Conservation (phyloP, 2,113 vertebrate genomes). For the Ascaphus truei region DNA sequence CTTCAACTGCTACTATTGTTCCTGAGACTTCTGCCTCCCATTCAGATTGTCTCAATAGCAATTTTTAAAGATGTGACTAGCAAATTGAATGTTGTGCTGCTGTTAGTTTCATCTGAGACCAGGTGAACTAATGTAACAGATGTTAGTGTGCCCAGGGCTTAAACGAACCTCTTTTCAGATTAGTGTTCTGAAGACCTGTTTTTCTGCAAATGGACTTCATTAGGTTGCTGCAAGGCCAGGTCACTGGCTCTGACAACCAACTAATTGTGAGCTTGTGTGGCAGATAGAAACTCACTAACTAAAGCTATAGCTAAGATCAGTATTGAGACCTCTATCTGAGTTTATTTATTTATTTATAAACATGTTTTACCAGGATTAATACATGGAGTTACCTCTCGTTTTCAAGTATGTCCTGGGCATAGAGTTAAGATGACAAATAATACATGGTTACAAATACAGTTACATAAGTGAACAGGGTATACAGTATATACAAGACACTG, state of each 20-base stretch:
- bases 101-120: background rate
- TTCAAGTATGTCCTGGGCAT: background rate
- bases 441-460: no score
- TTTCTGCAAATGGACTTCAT: background rate
- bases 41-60: background rate
- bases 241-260: no score
- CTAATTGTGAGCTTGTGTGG: background rate
- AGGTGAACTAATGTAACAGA: background rate
- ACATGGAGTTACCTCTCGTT: background rate
- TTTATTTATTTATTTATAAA: no score
- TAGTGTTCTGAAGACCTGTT: background rate
- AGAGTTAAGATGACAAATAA: no score
- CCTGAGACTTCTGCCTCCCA: no score
- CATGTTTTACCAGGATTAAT: no score
- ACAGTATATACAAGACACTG: no score
- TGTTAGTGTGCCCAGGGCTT: background rate
- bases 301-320: background rate
- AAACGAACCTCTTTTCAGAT: background rate
- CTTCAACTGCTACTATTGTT: no score
- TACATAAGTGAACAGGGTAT: no score
- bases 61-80: background rate
- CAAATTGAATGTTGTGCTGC: background rate
- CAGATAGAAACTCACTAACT: background rate
- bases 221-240: background rate
- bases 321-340: background rate